phyloP scores from a whole-genome alignment of 1,140 invertebrate genomes.

The Goniozus legneri region DNA sequence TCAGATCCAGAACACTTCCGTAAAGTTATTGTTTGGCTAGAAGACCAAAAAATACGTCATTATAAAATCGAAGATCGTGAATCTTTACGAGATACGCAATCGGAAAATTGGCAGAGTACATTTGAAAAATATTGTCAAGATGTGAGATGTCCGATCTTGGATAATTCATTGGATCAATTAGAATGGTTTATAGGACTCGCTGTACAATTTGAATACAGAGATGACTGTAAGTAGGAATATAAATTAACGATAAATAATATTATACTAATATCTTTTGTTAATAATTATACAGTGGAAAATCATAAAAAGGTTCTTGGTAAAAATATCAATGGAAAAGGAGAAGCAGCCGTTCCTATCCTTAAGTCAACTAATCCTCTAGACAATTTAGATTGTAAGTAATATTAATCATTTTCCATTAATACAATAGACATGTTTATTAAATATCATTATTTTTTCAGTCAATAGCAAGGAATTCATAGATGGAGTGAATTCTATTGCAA shows the following conservation, averaged over 20 bases:
- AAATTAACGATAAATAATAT: slow-evolving; percentile 4
- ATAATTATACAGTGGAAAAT: slow-evolving; percentile 60
- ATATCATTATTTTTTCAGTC: slow-evolving; percentile 61
- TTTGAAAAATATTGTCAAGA: slow-evolving; percentile 77
- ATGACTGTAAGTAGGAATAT: slow-evolving; percentile 64
- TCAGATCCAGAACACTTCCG: slow-evolving; percentile 77
- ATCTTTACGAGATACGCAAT: slow-evolving; percentile 63
- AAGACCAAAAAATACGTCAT: slow-evolving; percentile 90
- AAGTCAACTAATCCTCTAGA: slow-evolving; percentile 79
- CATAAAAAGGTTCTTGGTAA: slow-evolving; percentile 67
- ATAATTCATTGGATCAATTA: slow-evolving; percentile 60
- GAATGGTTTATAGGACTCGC: slow-evolving; percentile 87
- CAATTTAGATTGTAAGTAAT: slow-evolving; percentile 77
- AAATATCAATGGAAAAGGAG: slow-evolving; percentile 53
- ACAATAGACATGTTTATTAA: not conserved
- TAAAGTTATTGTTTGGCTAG: slow-evolving; percentile 83
- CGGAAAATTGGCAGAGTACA: slow-evolving; percentile 66
- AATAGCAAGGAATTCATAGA: slow-evolving; percentile 76
- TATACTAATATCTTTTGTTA: slow-evolving; percentile 16
- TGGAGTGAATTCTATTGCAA: slow-evolving; percentile 74
- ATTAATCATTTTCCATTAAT: not conserved
- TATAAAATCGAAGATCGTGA: slow-evolving; percentile 82
- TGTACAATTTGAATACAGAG: slow-evolving; percentile 76
- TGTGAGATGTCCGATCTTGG: slow-evolving; percentile 61
- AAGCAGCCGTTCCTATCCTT: slow-evolving; percentile 62